Base-by-base conservation (phyloP, 2,888 invertebrate genomes). In the Caenorhabditis sp. region DNA sequence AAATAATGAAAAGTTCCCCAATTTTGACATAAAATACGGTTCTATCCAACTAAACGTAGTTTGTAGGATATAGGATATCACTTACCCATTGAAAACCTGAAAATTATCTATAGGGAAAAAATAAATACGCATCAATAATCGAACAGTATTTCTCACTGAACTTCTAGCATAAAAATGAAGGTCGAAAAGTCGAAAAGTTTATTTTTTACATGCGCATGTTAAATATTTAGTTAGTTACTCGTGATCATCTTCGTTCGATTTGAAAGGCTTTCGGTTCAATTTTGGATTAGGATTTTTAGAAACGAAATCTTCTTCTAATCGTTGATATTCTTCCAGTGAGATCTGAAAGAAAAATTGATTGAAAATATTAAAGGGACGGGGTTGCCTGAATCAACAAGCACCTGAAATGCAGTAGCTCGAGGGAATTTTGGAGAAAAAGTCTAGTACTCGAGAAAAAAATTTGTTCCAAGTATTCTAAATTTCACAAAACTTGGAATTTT, bases 281-380 rank as follows among this genome's bases (percentile, higher is more conserved):
- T 62, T 62, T 24, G 67, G 60, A 26, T 57, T 67, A 1, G 73
- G 73, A 62, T 68, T 73, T 36, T 60, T 62, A 3, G 72, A 61
- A 21, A 66, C 37, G 17, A 50, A 65, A 24, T 82, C 81, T 17
- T 77, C 79, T 72, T 86, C 85, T 57, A 86, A 77, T 31, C 78
- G 57, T 37, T 83, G 81, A 43, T 86, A 85, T 53, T 86, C 85
- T 62, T 84, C 81, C 2, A 82, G 67, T 4, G 77, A 79, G 0
- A 86, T 83, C 83, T 85, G 65, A 36, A 81, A 73, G 43, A 55
- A 10, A 10, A 31, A 10, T 6, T 4, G 10, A 31, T 31, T 31
- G 31, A 31, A 31, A 10, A 31, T n/a, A n/a, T n/a, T n/a, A n/a
- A n/a, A n/a, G n/a, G n/a, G n/a, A n/a, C n/a, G n/a, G n/a, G n/a